Evolutionary conservation across 2,797 vertebrate species (phyloP), one percentile per base, ranked within the genome.

Genomic region (Rhinogobio ventralis): DNA sequence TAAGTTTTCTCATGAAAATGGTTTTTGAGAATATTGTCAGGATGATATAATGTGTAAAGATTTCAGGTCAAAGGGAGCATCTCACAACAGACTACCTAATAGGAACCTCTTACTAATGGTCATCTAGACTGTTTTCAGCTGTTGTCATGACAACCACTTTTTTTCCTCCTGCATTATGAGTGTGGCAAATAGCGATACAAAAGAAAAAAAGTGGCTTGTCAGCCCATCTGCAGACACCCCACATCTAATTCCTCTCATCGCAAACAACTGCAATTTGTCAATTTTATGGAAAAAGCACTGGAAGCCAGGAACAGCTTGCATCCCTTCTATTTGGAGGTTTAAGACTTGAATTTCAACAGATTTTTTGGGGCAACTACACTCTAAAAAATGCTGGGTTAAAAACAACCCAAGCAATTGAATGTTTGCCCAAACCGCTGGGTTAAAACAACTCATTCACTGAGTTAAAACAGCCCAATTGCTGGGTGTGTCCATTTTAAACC

Each of bases 141-240:
- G 90, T 95, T 91, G 82, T 94, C 91, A 94, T 94, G 94, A 93
- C 93, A 92, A 93, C 93, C 73, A 53, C 53, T 85, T 53, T 67
- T 46, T 77, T 67, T 84, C 86, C 83, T 86, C 86, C 89, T 86
- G 89, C 86, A 85, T 90, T 88, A 84, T 90, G 87, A 93, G 91
- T 89, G 91, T 92, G 92, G 89, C 86, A 89, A 92, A 93, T 91
- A 92, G 72, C 25, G 39, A 82, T 76, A 39, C 78, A 89, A 91
- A 92, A 71, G 68, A 82, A 76, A 42, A 91, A 92, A 90, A 89
- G 88, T 91, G 85, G 86, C 88, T 91, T 68, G 42, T 91, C 91
- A 90, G 86, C 85, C 79, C n/a, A 83, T 66, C 69, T 72, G 69
- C 76, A 77, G 62, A 62, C 81, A 60, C 71, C 57, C 75, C 79